These are phyloP conservation scores for Timema cristinae DNA, from an alignment of 2,888 invertebrate genomes.

Conservation along the genomic window DNA sequence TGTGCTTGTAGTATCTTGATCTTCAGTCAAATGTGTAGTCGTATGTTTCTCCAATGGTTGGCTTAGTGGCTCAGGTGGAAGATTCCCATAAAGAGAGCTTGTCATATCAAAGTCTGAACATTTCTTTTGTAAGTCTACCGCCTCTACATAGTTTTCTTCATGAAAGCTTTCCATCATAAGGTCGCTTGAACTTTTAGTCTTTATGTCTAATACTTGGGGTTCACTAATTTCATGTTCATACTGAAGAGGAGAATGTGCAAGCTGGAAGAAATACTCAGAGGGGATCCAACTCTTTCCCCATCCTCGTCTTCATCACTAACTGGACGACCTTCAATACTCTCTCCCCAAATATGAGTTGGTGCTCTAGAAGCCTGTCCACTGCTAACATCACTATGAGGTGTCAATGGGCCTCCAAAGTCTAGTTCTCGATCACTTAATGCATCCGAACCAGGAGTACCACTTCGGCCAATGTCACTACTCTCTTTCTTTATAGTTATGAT, in stretches of 20 bases:
- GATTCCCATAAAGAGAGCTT: slow-evolving; percentile 68
- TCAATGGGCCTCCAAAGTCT: slow-evolving; percentile 52
- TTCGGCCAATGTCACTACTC: slow-evolving; percentile 14
- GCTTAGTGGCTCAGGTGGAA: slow-evolving; percentile 46
- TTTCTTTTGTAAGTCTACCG: too few relatives aligned
- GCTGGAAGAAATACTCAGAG: slow-evolving; percentile 65
- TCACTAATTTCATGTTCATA: slow-evolving; percentile 31
- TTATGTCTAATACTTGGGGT: too few relatives aligned
- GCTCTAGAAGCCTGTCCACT: slow-evolving; percentile 55
- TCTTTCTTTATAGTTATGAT: slow-evolving; percentile 12
- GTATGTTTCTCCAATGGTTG: slow-evolving; percentile 11
- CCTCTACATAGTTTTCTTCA: too few relatives aligned
- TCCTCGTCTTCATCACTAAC: slow-evolving; percentile 53
- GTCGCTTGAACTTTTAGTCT: too few relatives aligned
- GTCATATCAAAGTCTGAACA: slow-evolving; percentile 51
- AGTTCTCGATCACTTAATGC: slow-evolving; percentile 48
- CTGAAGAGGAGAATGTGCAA: slow-evolving; percentile 53
- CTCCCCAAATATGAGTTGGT: slow-evolving; percentile 52
- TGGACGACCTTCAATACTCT: slow-evolving; percentile 49
- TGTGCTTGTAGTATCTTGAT: too few relatives aligned
- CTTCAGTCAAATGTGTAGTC: too few relatives aligned
- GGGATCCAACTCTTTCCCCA: slow-evolving; percentile 56
- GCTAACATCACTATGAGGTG: slow-evolving; percentile 60
- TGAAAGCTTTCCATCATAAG: too few relatives aligned
- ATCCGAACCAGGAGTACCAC: slow-evolving; percentile 55